Conservation (phyloP, 2,113 vertebrate genomes). For the Platysternon megacephalum region DNA sequence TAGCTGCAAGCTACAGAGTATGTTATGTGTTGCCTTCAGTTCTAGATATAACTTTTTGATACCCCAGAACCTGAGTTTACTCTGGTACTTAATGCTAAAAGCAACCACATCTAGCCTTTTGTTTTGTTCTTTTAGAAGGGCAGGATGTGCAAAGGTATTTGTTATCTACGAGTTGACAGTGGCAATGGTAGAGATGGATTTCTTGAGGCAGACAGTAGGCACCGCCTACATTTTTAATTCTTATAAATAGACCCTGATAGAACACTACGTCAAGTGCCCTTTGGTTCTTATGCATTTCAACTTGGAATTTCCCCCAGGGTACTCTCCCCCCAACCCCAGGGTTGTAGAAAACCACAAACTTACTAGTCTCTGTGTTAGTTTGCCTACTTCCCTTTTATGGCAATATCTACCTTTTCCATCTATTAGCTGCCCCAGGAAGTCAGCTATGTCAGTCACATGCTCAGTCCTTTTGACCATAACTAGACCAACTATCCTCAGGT, state of each 20-base stretch:
- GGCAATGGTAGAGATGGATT: background rate
- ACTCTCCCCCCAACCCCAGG: too few relatives aligned
- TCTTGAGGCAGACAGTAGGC: background rate
- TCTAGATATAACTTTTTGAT: background rate
- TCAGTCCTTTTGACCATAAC: background rate
- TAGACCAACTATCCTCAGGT: background rate
- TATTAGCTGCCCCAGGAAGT: background rate
- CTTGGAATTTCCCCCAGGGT: background rate
- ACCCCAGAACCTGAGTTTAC: background rate
- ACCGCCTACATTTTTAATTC: background rate
- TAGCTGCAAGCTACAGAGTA: background rate
- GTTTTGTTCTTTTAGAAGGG: background rate
- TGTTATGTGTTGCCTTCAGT: background rate
- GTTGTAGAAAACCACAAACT: background rate
- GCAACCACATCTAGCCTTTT: background rate
- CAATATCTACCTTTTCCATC: background rate
- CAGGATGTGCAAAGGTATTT: background rate
- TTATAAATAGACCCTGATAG: background rate
- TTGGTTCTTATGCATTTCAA: background rate
- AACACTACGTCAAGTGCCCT: background rate
- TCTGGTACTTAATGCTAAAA: background rate
- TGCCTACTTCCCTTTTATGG: background rate
- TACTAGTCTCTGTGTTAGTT: background rate
- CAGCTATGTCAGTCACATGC: background rate
- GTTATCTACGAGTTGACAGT: background rate